Evolutionary conservation across 2,888 invertebrate genomes (phyloP), one percentile per base, ranked within the genome.

Genomic region (Drosophila lutescens): DNA sequence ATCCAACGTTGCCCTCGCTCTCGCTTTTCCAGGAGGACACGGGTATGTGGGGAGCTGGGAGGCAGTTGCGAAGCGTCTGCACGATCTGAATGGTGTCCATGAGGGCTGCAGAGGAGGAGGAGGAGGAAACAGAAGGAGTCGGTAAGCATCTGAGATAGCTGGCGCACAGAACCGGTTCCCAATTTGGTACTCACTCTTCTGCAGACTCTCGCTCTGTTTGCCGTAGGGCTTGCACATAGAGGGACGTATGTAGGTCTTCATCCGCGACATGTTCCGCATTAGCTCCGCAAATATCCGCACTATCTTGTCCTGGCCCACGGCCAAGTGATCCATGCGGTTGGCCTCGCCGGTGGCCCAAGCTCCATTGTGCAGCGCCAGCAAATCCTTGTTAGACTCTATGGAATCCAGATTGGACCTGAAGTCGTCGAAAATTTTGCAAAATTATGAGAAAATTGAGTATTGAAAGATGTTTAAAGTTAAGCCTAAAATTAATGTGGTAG

Each of bases 181-280:
- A 32, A 0, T 13, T 36, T 26, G 30, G 1, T 13, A 91, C 93
- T 93, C 93, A 97, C 97, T 97, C 93, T 97, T 97, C 92, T 97
- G 97, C 84, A 97, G 93, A 89, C 96, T 96, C 93, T 97, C 97
- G 75, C 96, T 96, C 92, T 97, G 97, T 91, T 97, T 97, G 77
- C 97, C 97, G 91, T 97, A 97, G 23, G 97, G 97, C 92, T 97
- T 97, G 68, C 97, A 97, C 97, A 97, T 97, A 68, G 97, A 95
- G 72, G 97, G 97, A 63, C 97, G 94, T 82, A 97, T 96, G 90
- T 96, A 97, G 53, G 96, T 96, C 91, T 97, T 96, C 96, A 97
- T 97, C 89, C 97, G 94, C 80, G 95, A 95, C 95, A 97, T 95
- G 92, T 97, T 97, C 89, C 96, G 96, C 94, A 97, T 97, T 50